Evolutionary conservation across 2,797 vertebrate genomes (phyloP).

Genomic region (Myotis planiceps): DNA sequence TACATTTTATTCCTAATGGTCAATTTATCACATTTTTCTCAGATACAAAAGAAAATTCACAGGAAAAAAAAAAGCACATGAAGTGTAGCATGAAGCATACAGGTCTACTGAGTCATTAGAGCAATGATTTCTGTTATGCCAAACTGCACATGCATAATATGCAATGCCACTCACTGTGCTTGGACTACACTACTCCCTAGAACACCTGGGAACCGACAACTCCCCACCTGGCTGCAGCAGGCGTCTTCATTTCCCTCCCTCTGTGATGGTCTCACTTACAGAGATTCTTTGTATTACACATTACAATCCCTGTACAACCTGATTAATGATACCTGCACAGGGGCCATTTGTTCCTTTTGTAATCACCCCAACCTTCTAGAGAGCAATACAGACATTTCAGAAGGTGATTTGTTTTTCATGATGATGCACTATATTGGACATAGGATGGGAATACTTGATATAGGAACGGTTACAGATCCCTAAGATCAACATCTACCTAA

Average conservation of each 20-base stretch:
- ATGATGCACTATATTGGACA: slow-evolving; percentile 46
- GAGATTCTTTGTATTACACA: not conserved
- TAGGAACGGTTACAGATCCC: not conserved
- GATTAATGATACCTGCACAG: not conserved
- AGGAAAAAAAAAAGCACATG: not conserved
- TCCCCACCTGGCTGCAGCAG: not conserved
- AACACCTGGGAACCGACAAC: fast-evolving
- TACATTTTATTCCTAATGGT: slow-evolving; percentile 7
- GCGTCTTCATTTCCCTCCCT: not conserved
- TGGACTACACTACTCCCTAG: not conserved
- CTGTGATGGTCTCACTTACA: not conserved
- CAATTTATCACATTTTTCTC: slow-evolving; percentile 26
- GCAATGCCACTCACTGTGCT: fast-evolving
- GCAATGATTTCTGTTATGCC: not conserved
- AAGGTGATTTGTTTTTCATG: slow-evolving; percentile 43
- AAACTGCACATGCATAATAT: not conserved
- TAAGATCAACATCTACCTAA: not conserved
- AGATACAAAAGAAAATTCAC: not conserved
- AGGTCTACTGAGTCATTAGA: slow-evolving; percentile 1
- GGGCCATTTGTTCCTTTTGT: not conserved
- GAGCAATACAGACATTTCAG: slow-evolving; percentile 20
- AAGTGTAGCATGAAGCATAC: slow-evolving; percentile 1
- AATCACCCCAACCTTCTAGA: not conserved
- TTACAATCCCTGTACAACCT: not conserved
- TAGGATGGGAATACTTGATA: not conserved